phyloP scores from a whole-genome alignment of 2,113 vertebrate species.

The Pelodiscus sinensis region DNA sequence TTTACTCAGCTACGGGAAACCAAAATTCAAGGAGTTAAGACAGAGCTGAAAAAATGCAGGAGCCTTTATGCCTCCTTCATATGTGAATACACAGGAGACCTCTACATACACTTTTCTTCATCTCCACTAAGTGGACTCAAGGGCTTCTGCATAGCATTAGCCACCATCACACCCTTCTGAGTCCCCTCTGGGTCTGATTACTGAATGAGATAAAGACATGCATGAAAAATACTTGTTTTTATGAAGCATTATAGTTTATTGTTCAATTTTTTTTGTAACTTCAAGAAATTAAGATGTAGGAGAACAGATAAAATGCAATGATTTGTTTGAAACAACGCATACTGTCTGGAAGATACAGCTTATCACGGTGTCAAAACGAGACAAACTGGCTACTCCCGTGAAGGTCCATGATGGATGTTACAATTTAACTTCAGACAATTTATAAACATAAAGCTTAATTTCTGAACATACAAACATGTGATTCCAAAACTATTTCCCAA shows the following conservation, averaged over 20 bases:
- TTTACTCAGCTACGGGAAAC: slow-evolving; percentile 49
- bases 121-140: background rate
- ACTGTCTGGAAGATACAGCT: background rate
- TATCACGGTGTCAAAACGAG: slow-evolving; percentile 9
- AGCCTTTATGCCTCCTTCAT: background rate
- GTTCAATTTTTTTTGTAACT: background rate
- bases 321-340: slow-evolving; percentile 15
- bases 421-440: background rate
- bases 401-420: background rate
- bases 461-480: background rate
- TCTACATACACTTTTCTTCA: background rate
- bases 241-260: background rate
- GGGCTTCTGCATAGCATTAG: background rate
- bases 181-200: background rate
- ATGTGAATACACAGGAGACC: background rate
- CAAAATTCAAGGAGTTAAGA: background rate
- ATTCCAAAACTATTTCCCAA: background rate
- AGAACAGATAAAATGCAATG: background rate
- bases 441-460: background rate
- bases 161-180: background rate
- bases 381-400: background rate
- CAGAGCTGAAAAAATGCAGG: slow-evolving; percentile 7
- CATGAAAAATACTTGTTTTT: background rate
- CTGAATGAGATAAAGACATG: background rate
- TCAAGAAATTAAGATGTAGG: background rate